Evolutionary conservation across 2,113 vertebrate genomes (phyloP).

Genomic region (Barbus barbus): DNA sequence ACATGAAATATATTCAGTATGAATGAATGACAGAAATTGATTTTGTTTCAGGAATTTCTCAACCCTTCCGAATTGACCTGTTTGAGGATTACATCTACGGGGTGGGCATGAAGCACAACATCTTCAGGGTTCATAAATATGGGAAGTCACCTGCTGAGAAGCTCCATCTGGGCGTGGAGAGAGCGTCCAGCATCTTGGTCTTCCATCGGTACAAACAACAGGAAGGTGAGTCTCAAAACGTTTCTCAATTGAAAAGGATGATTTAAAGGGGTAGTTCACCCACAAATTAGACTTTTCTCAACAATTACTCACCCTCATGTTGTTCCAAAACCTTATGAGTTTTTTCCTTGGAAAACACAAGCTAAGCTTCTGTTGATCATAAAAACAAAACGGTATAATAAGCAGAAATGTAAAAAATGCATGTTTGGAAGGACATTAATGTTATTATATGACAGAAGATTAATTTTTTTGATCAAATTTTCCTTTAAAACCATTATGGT

Average conservation of each 20-base stretch:
- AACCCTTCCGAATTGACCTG: constrained; percentile 85
- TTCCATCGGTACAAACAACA: constrained; percentile 86
- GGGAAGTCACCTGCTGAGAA: constrained; percentile 76
- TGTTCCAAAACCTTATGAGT: neutral
- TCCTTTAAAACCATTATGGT: neutral
- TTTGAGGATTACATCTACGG: constrained; percentile 90
- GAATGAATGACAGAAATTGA: neutral
- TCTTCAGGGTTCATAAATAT: constrained; percentile 85
- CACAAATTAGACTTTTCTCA: neutral
- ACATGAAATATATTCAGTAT: neutral
- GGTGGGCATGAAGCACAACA: constrained; percentile 79
- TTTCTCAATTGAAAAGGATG: too few relatives aligned
- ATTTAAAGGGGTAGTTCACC: neutral
- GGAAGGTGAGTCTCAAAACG: constrained; percentile 75
- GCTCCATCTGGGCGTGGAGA: constrained; percentile 77
- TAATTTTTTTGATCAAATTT: neutral
- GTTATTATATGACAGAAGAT: neutral
- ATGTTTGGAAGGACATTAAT: neutral
- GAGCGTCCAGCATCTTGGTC: constrained; percentile 82
- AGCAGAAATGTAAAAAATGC: neutral
- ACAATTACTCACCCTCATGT: neutral
- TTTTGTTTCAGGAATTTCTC: constrained; percentile 75
- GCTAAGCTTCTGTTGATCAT: neutral
- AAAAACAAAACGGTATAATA: neutral
- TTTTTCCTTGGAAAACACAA: neutral